Percentiles rank a stretch among this genome's conserved stretches.
phyloP scores from a whole-genome alignment of 2,797 vertebrate genomes.

The Antennarius maculatus region DNA sequence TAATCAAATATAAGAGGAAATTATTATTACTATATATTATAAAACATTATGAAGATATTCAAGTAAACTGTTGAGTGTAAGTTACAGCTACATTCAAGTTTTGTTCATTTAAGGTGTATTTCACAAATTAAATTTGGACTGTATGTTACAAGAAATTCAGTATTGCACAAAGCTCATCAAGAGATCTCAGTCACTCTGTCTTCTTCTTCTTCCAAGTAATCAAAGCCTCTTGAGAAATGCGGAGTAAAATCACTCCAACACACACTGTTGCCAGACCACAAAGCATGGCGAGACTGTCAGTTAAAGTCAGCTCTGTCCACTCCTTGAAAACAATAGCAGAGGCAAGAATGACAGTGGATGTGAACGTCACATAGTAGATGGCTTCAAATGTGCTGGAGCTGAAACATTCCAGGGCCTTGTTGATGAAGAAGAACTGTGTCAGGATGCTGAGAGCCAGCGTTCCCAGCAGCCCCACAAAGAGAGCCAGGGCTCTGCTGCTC shows the following conservation, averaged over 20 bases:
- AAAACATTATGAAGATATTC: slow-evolving; percentile 9
- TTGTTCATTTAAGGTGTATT: slow-evolving; percentile 14
- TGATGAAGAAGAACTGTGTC: slow-evolving; percentile 96
- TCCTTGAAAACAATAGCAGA: slow-evolving; percentile 95
- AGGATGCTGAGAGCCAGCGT: slow-evolving; percentile 89
- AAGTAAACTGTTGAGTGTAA: background rate
- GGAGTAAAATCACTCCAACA: slow-evolving; percentile 90
- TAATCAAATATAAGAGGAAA: background rate
- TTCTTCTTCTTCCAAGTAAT: slow-evolving; percentile 86
- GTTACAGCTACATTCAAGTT: background rate
- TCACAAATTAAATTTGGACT: background rate
- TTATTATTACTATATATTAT: background rate
- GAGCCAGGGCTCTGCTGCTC: slow-evolving; percentile 79
- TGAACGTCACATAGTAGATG: slow-evolving; percentile 95
- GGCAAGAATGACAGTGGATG: slow-evolving; percentile 88
- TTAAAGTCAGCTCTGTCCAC: slow-evolving; percentile 87
- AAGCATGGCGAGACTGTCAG: slow-evolving; percentile 89
- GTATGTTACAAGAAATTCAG: slow-evolving; percentile 9
- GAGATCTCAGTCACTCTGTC: slow-evolving; percentile 77
- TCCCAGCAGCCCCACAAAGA: slow-evolving; percentile 88
- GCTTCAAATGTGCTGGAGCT: slow-evolving; percentile 93
- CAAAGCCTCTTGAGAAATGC: slow-evolving; percentile 90
- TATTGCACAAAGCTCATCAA: slow-evolving; percentile 7
- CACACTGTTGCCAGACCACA: slow-evolving; percentile 90
- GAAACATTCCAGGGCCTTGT: slow-evolving; percentile 92